Conservation (phyloP, 2,113 vertebrate genomes). For the Maccullochella peelii region DNA sequence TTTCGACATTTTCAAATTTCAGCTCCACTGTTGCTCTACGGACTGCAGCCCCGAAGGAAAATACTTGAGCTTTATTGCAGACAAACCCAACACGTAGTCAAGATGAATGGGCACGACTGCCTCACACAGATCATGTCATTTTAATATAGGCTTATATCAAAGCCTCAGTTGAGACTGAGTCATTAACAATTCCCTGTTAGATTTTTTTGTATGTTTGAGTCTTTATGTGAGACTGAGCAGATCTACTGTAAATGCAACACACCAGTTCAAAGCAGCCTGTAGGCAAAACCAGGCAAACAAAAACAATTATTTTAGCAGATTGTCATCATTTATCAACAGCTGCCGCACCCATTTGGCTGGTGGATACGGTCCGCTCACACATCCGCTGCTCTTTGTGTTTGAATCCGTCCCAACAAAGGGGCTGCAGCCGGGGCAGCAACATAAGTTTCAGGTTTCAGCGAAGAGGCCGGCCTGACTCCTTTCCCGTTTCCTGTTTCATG, state of each 20-base stretch:
- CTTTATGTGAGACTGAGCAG: conserved; percentile 16
- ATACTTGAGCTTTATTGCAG: conserved; percentile 15
- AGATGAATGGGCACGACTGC: conserved; percentile 12
- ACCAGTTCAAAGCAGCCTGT: conserved; percentile 17
- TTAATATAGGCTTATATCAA: conserved; percentile 41
- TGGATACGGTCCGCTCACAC: conserved; percentile 41
- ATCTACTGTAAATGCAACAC: conserved; percentile 19
- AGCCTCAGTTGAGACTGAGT: conserved; percentile 38
- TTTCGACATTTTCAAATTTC: conserved; percentile 41
- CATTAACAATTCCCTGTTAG: conserved; percentile 38
- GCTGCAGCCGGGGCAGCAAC: conserved; percentile 46
- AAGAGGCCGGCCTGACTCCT: conserved; percentile 50
- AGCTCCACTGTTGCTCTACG: conserved; percentile 11
- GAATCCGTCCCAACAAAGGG: conserved; percentile 68
- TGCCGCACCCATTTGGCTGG: conserved; percentile 40
- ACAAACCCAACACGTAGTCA: conserved; percentile 24
- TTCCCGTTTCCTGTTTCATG: conserved; percentile 71
- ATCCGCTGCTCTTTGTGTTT: conserved; percentile 64
- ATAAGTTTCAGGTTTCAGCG: conserved; percentile 71
- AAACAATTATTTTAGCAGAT: conserved; percentile 60
- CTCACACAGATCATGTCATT: conserved; percentile 34
- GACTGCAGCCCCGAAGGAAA: conserved; percentile 28
- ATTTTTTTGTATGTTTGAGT: conserved; percentile 34
- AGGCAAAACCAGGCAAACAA: conserved; percentile 36
- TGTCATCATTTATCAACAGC: conserved; percentile 57